Base-by-base conservation (phyloP, 1,140 invertebrate species). In the Drosophila ogumai region DNA sequence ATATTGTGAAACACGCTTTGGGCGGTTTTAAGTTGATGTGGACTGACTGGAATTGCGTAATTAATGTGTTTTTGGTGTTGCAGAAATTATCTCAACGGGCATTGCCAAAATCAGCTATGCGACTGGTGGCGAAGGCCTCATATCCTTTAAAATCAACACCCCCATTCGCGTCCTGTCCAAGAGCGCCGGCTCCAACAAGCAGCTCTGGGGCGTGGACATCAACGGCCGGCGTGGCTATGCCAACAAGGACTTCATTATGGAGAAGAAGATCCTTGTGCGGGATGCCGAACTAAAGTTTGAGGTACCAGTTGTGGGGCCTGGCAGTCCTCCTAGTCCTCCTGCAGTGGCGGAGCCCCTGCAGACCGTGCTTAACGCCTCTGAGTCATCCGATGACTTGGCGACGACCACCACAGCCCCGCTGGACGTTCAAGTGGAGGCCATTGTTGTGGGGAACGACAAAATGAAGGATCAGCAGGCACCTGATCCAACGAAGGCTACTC, bases 181-280 rank as follows among this genome's bases (percentile, higher is more conserved):
- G 93, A 94, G 94, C 71, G 95, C 95, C 85, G 96, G 96, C 25
- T 93, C 79, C 4, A 94, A 95, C 75, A 85, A 79, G 8, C 94
- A 95, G 72, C 91, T 96, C 60, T 97, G 96, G 96, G 96, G 95
- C 77, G 95, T 95, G 25, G 94, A 95, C 92, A 94, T 96, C 34
- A 94, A 95, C 88, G 96, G 95, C 31, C 94, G 94, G 81, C 92
- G 94, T 75, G 96, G 96, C 46, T 97, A 96, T 92, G 94, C 95
- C 25, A 95, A 95, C 44, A 93, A 94, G 55, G 91, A 91, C 13
- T 95, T 96, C 9, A 91, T 92, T 12, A 57, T 75, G 69, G 91
- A 92, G 32, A 61, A 81, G 3, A 81, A 72, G 52, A 54, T 92
- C 15, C 3, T 58, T 0, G 47, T 90, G 3, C 69, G 13, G 6